Base-by-base conservation (phyloP, 2,888 invertebrate genomes). In the Perithous albicinctus region DNA sequence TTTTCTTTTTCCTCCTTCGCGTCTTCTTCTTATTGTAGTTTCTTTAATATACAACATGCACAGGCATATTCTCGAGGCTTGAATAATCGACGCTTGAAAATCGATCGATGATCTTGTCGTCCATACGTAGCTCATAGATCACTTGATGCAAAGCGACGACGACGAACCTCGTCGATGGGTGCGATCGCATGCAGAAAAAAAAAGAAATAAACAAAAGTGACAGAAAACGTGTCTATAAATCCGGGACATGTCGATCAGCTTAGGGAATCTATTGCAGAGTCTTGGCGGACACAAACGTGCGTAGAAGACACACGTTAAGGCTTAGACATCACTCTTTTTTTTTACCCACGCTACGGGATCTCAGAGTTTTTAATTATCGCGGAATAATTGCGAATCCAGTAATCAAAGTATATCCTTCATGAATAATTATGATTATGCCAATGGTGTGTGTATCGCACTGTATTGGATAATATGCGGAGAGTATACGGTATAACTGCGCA, bases 321-420 rank as follows among this genome's bases (percentile, higher is more conserved):
- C 32, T 4, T 56, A 32, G 35, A 6, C 35, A 23, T 23, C n/a
- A n/a, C n/a, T n/a, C n/a, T n/a, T 51, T 73, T 73, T 78, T 78
- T 78, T 78, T 70, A 48, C 78, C 41, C 64, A 46, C 46, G 46
- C 66, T 77, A 73, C 77, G 66, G 77, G 63, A 78, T 69, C 69
- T 69, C 64, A 41, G 20, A 48, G 63, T 38, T 78, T n/a, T 78
- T 74, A 78, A 81, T 81, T 81, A 78, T 74, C 46, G 66, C 18
- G 48, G 78, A 70, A 80, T 81, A 70, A 75, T 78, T 80, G 59
- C 80, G 41, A 48, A 51, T 41, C 43, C 54, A 74, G 69, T 54
- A 73, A 81, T 81, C 81, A 78, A 81, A 70, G 78, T 74, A 81
- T 81, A 81, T 81, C 81, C 78, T 78, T 78, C 78, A 64, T 78